phyloP scores from a whole-genome alignment of 35 echinoderm and acorn worm species.

The Chiridota heheva region DNA sequence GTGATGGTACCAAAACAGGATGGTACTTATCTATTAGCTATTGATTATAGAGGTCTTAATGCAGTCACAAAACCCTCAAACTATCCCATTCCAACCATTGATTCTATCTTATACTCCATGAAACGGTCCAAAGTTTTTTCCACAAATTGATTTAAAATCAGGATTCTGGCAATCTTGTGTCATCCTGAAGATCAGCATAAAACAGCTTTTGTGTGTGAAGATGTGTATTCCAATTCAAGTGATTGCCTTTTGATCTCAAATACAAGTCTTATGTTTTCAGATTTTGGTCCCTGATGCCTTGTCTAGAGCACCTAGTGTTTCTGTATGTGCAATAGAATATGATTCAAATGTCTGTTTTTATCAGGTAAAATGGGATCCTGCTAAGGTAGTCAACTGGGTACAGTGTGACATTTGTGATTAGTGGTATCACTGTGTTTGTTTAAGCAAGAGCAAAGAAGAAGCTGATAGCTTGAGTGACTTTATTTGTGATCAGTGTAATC shows the following conservation, averaged over 20 bases:
- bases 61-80: conserved; percentile 13
- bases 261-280: too few relatives aligned
- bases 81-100: conserved; percentile 1
- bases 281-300: too few relatives aligned
- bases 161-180: conserved; percentile 16
- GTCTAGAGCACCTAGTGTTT: too few relatives aligned
- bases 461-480: too few relatives aligned
- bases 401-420: too few relatives aligned
- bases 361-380: too few relatives aligned
- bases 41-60: conserved; percentile 16
- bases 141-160: conserved; percentile 15
- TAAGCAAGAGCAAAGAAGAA: too few relatives aligned
- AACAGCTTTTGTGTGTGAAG: conserved; percentile 30
- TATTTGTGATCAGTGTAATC: too few relatives aligned
- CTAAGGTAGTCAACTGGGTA: too few relatives aligned
- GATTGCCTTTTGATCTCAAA: conserved; percentile 4
- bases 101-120: conserved; percentile 6
- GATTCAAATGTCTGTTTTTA: too few relatives aligned
- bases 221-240: not conserved
- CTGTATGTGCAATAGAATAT: too few relatives aligned
- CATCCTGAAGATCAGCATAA: not conserved
- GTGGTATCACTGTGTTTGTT: too few relatives aligned
- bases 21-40: not conserved
- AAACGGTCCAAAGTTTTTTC: not conserved
- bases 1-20: conserved; percentile 13